A percentile compares a stretch with the other conserved stretches of the same genome.
Conservation (phyloP, 1,140 invertebrate genomes). For the Hypothenemus hampei region DNA sequence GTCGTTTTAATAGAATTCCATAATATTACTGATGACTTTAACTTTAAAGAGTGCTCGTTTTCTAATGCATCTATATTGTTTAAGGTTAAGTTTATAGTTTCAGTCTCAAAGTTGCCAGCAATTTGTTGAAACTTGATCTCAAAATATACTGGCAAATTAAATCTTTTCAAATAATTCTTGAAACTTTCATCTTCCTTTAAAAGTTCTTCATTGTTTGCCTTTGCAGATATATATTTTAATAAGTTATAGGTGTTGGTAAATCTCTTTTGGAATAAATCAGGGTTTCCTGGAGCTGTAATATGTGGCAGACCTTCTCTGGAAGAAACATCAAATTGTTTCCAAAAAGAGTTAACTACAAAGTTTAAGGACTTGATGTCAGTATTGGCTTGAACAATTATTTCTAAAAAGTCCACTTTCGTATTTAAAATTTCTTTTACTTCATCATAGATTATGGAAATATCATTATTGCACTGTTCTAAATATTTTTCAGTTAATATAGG, state of each 20-base stretch:
- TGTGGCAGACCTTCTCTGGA: conserved; percentile 70
- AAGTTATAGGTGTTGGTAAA: conserved; percentile 78
- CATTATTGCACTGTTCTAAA: conserved; percentile 58
- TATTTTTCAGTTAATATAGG: conserved; percentile 70
- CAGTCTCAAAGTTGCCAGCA: conserved; percentile 46
- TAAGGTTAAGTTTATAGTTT: conserved; percentile 19
- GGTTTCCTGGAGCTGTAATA: conserved; percentile 88
- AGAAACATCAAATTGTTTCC: conserved; percentile 77
- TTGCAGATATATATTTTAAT: conserved; percentile 66
- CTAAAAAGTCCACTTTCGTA: conserved; percentile 55
- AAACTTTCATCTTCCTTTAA: conserved; percentile 47
- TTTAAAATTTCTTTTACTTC: conserved; percentile 69
- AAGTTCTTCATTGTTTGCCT: conserved; percentile 56
- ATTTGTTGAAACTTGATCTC: conserved; percentile 92
- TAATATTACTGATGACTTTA: conserved; percentile 33
- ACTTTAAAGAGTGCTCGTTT: conserved; percentile 31
- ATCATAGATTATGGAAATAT: conserved; percentile 69
- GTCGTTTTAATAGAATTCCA: conserved; percentile 32
- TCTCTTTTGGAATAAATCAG: conserved; percentile 78
- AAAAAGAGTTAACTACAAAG: conserved; percentile 84
- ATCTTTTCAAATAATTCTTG: conserved; percentile 64
- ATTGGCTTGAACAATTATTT: conserved; percentile 54
- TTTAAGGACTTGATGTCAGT: conserved; percentile 63
- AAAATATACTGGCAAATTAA: conserved; percentile 93
- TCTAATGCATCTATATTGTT: conserved; percentile 17